Percentiles rank a stretch among this genome's conserved stretches.
phyloP scores from a whole-genome alignment of 2,113 vertebrate species.

The Ceyx margarethae region DNA sequence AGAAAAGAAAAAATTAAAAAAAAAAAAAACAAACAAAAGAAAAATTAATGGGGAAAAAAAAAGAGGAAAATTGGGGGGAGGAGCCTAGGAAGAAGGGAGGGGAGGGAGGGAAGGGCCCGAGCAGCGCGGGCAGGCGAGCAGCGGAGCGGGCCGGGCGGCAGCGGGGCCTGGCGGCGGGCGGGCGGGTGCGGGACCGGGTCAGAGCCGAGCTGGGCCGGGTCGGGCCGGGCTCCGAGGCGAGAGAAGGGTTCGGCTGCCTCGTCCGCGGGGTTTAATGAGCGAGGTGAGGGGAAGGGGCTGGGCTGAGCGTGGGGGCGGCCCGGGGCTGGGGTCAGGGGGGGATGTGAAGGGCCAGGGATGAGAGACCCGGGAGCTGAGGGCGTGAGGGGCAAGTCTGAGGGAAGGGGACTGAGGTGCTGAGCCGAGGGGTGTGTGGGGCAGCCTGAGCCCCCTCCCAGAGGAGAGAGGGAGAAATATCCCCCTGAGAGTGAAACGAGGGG shows the following conservation, averaged over 20 bases:
- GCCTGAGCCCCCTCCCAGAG: background rate
- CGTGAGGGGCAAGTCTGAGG: no score
- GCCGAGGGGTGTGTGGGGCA: background rate
- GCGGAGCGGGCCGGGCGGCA: background rate
- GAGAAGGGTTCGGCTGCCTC: background rate
- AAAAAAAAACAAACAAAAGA: no score
- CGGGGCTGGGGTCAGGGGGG: background rate
- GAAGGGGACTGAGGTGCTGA: background rate
- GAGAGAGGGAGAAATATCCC: no score
- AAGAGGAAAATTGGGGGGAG: no score
- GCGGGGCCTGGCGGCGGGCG: background rate
- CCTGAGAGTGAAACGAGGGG: background rate
- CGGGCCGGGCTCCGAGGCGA: background rate
- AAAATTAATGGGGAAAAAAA: no score
- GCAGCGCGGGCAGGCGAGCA: background rate
- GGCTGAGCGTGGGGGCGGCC: background rate
- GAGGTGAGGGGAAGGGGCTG: background rate
- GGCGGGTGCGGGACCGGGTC: background rate
- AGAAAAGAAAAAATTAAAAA: no score
- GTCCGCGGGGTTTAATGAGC: background rate
- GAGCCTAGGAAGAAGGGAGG: background rate
- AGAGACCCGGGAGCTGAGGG: no score
- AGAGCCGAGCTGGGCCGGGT: background rate
- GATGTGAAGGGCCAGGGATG: background rate
- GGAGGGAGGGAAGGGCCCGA: no score